Conservation (phyloP, 1,140 invertebrate genomes). For the Drosophila parvula region DNA sequence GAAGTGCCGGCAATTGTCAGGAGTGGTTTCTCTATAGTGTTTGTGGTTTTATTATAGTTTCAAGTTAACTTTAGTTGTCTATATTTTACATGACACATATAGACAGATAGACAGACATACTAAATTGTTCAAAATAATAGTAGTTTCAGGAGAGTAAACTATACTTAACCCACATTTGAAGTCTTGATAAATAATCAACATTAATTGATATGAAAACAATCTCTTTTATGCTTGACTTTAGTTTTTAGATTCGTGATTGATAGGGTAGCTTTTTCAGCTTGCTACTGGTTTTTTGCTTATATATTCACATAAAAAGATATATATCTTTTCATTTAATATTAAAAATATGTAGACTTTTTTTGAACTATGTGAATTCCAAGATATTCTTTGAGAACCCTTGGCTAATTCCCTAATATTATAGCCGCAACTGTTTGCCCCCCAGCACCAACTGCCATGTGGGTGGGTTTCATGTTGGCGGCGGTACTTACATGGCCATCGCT, state of each 20-base stretch:
- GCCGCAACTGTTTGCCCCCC: constrained; percentile 6
- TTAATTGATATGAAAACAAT: neutral
- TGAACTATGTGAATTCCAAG: neutral
- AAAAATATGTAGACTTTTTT: too few relatives aligned
- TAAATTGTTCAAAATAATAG: neutral
- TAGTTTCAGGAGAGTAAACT: neutral
- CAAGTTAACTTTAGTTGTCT: constrained; percentile 19
- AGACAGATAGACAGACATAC: constrained; percentile 9
- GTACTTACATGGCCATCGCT: constrained; percentile 63
- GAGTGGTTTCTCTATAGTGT: constrained; percentile 54
- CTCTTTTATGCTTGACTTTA: neutral
- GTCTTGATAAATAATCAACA: neutral
- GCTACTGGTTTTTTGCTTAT: too few relatives aligned
- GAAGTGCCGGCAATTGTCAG: constrained; percentile 74
- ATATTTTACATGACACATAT: constrained; percentile 24
- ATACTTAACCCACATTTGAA: neutral
- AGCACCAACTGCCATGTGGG: constrained; percentile 28
- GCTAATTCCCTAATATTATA: constrained; percentile 3
- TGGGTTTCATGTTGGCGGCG: constrained; percentile 41
- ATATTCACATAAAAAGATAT: too few relatives aligned
- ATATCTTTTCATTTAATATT: neutral
- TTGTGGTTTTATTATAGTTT: constrained; percentile 27
- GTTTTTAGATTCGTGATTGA: neutral
- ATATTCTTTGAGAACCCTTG: neutral
- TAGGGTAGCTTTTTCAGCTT: too few relatives aligned